phyloP scores from a whole-genome alignment of 37 sponge, comb jelly and placozoan species.

The Hexactinellida sp. region DNA sequence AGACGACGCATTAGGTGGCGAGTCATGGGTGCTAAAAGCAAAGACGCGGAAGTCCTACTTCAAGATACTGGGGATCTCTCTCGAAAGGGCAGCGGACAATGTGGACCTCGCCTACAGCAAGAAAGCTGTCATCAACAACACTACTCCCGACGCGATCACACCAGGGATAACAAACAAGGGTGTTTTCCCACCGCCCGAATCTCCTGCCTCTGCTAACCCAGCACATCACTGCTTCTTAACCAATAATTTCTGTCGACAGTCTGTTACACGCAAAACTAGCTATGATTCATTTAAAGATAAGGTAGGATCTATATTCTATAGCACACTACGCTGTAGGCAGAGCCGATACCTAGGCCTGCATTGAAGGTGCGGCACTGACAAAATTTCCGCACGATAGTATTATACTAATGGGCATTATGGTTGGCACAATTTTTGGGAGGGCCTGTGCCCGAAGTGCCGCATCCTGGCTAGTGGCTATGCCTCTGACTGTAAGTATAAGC shows the following conservation, averaged over 20 bases:
- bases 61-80: background rate
- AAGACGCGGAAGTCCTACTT: background rate
- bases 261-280: too few relatives aligned
- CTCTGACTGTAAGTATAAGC: too few relatives aligned
- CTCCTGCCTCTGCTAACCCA: background rate
- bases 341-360: too few relatives aligned
- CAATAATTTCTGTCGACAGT: background rate
- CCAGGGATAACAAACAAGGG: background rate
- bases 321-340: too few relatives aligned
- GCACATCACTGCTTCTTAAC: background rate
- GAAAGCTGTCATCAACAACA: background rate
- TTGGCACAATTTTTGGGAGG: too few relatives aligned
- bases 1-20: background rate
- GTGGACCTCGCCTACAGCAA: background rate
- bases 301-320: too few relatives aligned
- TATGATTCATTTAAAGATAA: too few relatives aligned
- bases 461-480: too few relatives aligned
- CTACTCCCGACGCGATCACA: background rate
- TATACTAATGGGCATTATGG: too few relatives aligned
- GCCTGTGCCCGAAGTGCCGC: too few relatives aligned
- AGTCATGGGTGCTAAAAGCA: background rate
- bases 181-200: background rate
- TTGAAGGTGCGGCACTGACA: too few relatives aligned
- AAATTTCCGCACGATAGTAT: too few relatives aligned
- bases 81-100: background rate